These are phyloP conservation scores for Drosophila nebulosa DNA, from an alignment of 1,140 invertebrate species.

Conservation along the genomic window DNA sequence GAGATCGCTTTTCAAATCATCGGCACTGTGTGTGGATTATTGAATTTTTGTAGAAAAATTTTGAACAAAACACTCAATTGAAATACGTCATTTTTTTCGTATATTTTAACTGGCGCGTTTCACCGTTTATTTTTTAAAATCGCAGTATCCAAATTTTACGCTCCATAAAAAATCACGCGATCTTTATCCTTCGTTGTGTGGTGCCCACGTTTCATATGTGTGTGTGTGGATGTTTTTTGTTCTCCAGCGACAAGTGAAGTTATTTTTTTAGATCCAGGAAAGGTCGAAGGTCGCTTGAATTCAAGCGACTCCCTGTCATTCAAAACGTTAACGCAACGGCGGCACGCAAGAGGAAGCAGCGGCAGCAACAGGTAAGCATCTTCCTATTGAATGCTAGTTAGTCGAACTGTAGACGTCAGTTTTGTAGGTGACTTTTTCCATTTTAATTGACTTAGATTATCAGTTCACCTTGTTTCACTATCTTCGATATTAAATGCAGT, in stretches of 20 bases:
- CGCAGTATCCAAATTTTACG: conserved; percentile 12
- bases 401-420: conserved; percentile 26
- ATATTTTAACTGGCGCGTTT: conserved; percentile 10
- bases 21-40: not conserved
- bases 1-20: not conserved
- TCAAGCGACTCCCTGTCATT: not conserved
- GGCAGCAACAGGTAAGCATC: conserved; percentile 44
- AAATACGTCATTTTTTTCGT: conserved; percentile 51
- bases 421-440: not conserved
- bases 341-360: conserved; percentile 11
- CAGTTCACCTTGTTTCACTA: not conserved
- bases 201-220: not conserved
- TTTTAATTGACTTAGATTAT: conserved; percentile 26
- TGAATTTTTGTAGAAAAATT: not conserved
- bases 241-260: not conserved
- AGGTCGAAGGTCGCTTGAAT: not conserved
- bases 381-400: not conserved
- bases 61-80: conserved; percentile 33
- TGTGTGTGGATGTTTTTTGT: not conserved
- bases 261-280: not conserved
- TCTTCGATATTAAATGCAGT: conserved; percentile 15
- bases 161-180: not conserved
- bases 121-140: not conserved
- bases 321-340: not conserved
- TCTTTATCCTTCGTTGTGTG: not conserved